A percentile compares a stretch with the other conserved stretches of the same genome.
Evolutionary conservation across 2,113 vertebrate species (phyloP).

Genomic region (Cochlearius cochlearius): DNA sequence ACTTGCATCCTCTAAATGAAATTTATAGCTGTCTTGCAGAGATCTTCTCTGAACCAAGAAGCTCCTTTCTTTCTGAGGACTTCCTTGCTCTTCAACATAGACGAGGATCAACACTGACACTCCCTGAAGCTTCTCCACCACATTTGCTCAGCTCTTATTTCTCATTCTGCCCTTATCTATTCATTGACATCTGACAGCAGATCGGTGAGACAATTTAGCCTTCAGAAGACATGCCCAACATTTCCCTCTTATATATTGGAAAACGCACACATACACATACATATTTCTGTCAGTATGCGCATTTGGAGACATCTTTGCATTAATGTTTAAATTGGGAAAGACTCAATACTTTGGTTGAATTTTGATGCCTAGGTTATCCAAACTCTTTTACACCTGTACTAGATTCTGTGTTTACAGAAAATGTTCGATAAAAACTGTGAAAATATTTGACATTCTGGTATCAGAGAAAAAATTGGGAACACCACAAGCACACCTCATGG

Average conservation of each 20-base stretch:
- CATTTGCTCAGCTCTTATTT: not conserved
- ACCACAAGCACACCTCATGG: accelerated
- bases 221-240: not conserved
- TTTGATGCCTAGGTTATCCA: not conserved
- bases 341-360: not conserved
- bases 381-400: not conserved
- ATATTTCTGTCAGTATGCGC: not conserved
- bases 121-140: not conserved
- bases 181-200: not conserved
- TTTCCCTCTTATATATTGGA: not conserved
- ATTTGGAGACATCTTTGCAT: not conserved
- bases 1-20: not conserved
- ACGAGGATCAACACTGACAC: not conserved
- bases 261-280: not conserved
- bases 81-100: not conserved
- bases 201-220: not conserved
- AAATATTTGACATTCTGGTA: not conserved
- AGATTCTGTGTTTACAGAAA: not conserved
- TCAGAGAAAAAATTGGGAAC: not conserved
- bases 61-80: not conserved
- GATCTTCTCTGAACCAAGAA: not conserved
- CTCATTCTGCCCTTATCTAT: not conserved
- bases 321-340: not conserved
- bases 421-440: not conserved
- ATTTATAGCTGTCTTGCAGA: not conserved